These are phyloP conservation scores for Oxyruncus cristatus DNA, from an alignment of 2,113 vertebrate species.

Conservation along the genomic window DNA sequence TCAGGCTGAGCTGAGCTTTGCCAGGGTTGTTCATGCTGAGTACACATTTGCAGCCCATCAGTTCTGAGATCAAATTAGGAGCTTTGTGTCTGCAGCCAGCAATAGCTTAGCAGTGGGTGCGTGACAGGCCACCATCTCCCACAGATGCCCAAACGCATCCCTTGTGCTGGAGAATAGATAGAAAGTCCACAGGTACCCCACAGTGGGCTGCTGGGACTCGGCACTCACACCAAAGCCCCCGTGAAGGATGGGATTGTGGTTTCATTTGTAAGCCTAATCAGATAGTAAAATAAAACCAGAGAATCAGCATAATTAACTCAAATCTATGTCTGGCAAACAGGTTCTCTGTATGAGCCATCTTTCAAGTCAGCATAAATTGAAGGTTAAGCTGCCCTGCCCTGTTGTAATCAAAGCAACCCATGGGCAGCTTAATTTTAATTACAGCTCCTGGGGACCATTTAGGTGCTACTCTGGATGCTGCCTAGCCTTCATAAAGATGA, in stretches of 20 bases:
- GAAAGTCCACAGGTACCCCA: neutral
- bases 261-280: constrained; percentile 56
- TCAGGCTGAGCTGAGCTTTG: neutral
- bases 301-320: constrained; percentile 61
- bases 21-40: neutral
- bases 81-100: neutral
- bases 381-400: constrained; percentile 33
- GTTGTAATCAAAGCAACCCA: constrained; percentile 52
- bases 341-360: neutral
- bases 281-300: constrained; percentile 38
- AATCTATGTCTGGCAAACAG: neutral
- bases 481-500: constrained; percentile 23
- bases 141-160: neutral
- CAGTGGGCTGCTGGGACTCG: neutral
- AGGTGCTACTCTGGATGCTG: constrained; percentile 42
- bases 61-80: neutral
- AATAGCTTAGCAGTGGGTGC: neutral
- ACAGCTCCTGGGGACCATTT: constrained; percentile 57
- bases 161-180: neutral
- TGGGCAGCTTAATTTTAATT: constrained; percentile 57
- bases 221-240: neutral
- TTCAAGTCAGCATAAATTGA: constrained; percentile 36
- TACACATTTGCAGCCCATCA: neutral
- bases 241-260: neutral
- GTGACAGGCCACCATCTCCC: neutral